Percentiles rank a stretch among this genome's conserved stretches.
Conservation (phyloP, 2,888 invertebrate species). For the Limenitis camilla region DNA sequence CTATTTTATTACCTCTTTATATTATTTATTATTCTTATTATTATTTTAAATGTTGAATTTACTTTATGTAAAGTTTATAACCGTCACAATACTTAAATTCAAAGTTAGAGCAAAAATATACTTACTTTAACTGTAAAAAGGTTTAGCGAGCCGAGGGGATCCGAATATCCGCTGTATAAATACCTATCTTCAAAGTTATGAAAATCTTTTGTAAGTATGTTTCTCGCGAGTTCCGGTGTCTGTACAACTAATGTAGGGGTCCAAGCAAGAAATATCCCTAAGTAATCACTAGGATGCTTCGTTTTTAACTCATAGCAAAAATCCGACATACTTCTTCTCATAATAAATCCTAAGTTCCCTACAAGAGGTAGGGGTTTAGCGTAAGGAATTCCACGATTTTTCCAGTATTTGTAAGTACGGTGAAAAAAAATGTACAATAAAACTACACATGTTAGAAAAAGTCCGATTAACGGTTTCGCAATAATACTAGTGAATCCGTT, state of each 20-base stretch:
- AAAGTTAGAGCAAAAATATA: background rate
- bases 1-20: too few relatives aligned
- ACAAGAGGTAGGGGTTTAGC: slow-evolving; percentile 42
- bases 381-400: slow-evolving; percentile 43
- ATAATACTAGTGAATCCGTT: too few relatives aligned
- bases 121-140: slow-evolving; percentile 51
- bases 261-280: slow-evolving; percentile 49
- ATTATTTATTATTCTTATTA: too few relatives aligned
- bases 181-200: slow-evolving; percentile 48
- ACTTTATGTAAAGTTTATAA: too few relatives aligned
- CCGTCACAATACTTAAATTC: too few relatives aligned
- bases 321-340: slow-evolving; percentile 47
- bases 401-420: slow-evolving; percentile 50
- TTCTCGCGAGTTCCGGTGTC: slow-evolving; percentile 45
- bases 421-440: slow-evolving; percentile 43
- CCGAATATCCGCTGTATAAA: slow-evolving; percentile 37
- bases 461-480: slow-evolving; percentile 28
- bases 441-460: slow-evolving; percentile 45
- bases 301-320: slow-evolving; percentile 37
- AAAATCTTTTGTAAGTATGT: slow-evolving; percentile 43
- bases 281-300: slow-evolving; percentile 39
- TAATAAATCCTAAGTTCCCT: slow-evolving; percentile 45
- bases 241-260: slow-evolving; percentile 47
- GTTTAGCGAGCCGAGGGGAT: slow-evolving; percentile 52
- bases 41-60: too few relatives aligned